Evolutionary conservation across 2,113 vertebrate genomes (phyloP), one percentile per base, ranked within the genome.

Genomic region (Cottus gobio): DNA sequence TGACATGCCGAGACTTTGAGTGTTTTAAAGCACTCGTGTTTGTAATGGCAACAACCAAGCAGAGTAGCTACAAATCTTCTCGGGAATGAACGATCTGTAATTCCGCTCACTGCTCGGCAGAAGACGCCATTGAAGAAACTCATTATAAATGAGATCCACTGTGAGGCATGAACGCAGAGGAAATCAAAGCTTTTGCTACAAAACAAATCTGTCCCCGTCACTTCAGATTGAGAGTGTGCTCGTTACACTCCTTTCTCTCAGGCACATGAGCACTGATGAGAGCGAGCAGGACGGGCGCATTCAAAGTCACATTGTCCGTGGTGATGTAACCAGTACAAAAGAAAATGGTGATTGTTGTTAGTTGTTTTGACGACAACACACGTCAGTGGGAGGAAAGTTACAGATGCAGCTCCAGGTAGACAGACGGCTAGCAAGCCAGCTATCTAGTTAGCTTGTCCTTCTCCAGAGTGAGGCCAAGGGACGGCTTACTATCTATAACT

Each of bases 121-220:
- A 16, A 50, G 68, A 77, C 71, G 75, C 74, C 57, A 15, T 44
- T 22, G 56, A 69, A 34, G 72, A 76, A 46, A 31, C 62, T 73
- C 52, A 9, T 75, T 78, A 79, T 64, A 85, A 74, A 88, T 75
- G 75, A 82, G 69, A 76, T 76, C 80, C 76, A 75, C 68, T 24
- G 73, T 52, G 81, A 81, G 74, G 76, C 75, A 83, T 48, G 73
- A 67, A 34, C 39, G 13, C 2, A 34, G 69, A 68, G 77, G 74
- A 90, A 87, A 92, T 88, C 82, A 56, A 90, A 87, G 85, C 46
- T 46, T 77, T 24, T 6, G 30, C 76, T 39, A 30, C 88, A 77
- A 70, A 79, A 77, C 58, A 39, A 76, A 88, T 88, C 71, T 54
- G 44, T 36, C 42, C 18, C 0, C 56, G 86, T 91, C 90, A 85